phyloP scores from a whole-genome alignment of 2,797 vertebrate genomes.

The Rhinophrynus dorsalis region DNA sequence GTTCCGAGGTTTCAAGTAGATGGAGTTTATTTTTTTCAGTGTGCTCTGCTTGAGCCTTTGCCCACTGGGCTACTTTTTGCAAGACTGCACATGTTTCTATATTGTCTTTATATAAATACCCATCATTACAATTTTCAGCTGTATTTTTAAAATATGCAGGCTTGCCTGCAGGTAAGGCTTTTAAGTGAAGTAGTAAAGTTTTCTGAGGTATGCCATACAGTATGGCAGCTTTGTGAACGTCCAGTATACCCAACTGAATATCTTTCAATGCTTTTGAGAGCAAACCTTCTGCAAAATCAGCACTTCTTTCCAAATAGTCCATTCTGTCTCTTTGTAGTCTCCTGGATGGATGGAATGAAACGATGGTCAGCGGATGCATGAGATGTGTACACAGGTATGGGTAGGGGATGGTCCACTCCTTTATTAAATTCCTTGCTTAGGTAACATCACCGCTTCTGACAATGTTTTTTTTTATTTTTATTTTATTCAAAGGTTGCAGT shows the following conservation, averaged over 20 bases:
- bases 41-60: slow-evolving; percentile 83
- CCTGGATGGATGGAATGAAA: slow-evolving; percentile 96
- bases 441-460: slow-evolving; percentile 98
- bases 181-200: slow-evolving; percentile 91
- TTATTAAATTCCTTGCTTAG: slow-evolving; percentile 97
- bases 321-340: slow-evolving; percentile 92
- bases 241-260: slow-evolving; percentile 96
- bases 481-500: slow-evolving; percentile 82
- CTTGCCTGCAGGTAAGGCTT: slow-evolving; percentile 85
- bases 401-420: slow-evolving; percentile 99
- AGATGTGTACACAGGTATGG: slow-evolving; percentile 90
- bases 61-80: slow-evolving; percentile 94
- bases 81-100: slow-evolving; percentile 88
- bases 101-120: slow-evolving; percentile 82
- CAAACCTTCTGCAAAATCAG: slow-evolving; percentile 98
- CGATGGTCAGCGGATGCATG: slow-evolving; percentile 93
- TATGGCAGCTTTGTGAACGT: slow-evolving; percentile 96
- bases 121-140: slow-evolving; percentile 78
- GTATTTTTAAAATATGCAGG: slow-evolving; percentile 80
- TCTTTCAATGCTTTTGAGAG: slow-evolving; percentile 99
- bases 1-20: slow-evolving; percentile 86
- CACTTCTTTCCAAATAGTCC: slow-evolving; percentile 98
- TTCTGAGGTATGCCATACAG: slow-evolving; percentile 98
- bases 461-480: too few relatives aligned
- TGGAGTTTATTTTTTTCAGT: slow-evolving; percentile 86